A percentile compares a stretch with the other conserved stretches of the same genome.
Evolutionary conservation across 2,797 vertebrate genomes (phyloP).

Genomic region (Gadopsis marmoratus): DNA sequence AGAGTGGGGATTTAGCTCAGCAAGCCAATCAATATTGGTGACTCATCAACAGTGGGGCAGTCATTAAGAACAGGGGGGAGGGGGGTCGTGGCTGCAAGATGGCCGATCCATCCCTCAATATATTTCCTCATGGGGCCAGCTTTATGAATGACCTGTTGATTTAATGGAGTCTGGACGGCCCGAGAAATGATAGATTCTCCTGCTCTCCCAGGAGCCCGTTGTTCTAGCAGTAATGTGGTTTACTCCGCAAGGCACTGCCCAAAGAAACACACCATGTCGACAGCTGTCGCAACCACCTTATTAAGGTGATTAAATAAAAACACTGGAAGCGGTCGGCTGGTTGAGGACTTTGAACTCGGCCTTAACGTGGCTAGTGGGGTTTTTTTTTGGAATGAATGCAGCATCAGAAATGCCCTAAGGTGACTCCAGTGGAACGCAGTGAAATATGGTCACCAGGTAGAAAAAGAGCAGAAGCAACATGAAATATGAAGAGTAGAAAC

Average conservation of each 20-base stretch:
- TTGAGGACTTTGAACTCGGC: slow-evolving; percentile 52
- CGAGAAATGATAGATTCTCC: slow-evolving; percentile 68
- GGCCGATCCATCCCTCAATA: slow-evolving; percentile 59
- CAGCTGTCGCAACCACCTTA: slow-evolving; percentile 79
- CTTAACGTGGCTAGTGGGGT: not conserved
- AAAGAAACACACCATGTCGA: slow-evolving; percentile 69
- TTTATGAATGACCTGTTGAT: slow-evolving; percentile 81
- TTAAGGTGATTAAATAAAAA: slow-evolving; percentile 85
- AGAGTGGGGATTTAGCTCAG: slow-evolving; percentile 58
- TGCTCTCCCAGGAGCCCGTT: slow-evolving; percentile 65
- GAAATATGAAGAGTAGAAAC: slow-evolving; percentile 31
- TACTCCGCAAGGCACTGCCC: slow-evolving; percentile 63
- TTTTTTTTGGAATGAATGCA: slow-evolving; percentile 37
- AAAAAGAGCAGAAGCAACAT: slow-evolving; percentile 38
- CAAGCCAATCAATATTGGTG: slow-evolving; percentile 65
- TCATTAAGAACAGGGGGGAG: slow-evolving; percentile 55
- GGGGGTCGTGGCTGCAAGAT: slow-evolving; percentile 40
- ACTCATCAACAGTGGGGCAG: slow-evolving; percentile 68
- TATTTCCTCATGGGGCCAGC: slow-evolving; percentile 65
- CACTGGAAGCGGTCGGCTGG: slow-evolving; percentile 49
- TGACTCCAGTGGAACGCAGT: slow-evolving; percentile 22
- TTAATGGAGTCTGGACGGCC: slow-evolving; percentile 77
- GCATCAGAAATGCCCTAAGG: slow-evolving; percentile 54
- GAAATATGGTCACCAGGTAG: slow-evolving; percentile 53
- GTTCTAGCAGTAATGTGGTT: slow-evolving; percentile 71